A percentile compares a stretch with the other conserved stretches of the same genome.
These are phyloP conservation scores for Corythaeola cristata DNA, from an alignment of 2,113 vertebrate species.

Conservation along the genomic window DNA sequence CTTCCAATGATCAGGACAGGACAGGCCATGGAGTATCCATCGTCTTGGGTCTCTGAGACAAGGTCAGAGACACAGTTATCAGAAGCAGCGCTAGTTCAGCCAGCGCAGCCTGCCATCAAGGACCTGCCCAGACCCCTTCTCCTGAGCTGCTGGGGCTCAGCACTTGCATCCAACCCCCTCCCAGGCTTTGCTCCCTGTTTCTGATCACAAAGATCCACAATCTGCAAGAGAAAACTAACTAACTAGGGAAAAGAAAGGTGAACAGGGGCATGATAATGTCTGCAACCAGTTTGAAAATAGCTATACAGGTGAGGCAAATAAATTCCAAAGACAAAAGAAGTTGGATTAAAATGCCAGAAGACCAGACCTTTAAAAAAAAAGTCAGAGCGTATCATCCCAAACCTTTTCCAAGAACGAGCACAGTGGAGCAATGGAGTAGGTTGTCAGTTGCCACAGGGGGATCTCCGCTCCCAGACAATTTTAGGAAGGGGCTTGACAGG, in stretches of 20 bases:
- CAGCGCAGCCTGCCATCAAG: not conserved
- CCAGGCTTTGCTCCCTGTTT: not conserved
- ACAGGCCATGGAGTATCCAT: not conserved
- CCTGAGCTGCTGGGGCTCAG: rapidly evolving
- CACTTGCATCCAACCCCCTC: not conserved
- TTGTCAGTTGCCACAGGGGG: not conserved
- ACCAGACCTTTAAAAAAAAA: not conserved
- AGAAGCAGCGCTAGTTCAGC: not conserved
- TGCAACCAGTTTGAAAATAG: not conserved
- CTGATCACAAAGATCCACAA: not conserved
- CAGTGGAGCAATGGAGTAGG: not conserved
- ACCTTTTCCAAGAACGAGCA: not conserved
- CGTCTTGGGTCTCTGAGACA: not conserved
- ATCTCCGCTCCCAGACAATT: not conserved
- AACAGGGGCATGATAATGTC: not conserved
- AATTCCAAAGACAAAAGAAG: not conserved
- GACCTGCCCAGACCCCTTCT: not conserved
- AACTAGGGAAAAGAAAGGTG: not conserved
- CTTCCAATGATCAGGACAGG: not conserved
- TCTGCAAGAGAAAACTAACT: not conserved
- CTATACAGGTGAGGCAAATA: not conserved
- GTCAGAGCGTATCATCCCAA: not conserved
- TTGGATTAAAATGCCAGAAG: not conserved
- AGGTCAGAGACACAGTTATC: not conserved
- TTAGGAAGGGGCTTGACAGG: not conserved